Evolutionary conservation across 2,113 vertebrate species (phyloP).

Genomic region (Sorex fumeus): DNA sequence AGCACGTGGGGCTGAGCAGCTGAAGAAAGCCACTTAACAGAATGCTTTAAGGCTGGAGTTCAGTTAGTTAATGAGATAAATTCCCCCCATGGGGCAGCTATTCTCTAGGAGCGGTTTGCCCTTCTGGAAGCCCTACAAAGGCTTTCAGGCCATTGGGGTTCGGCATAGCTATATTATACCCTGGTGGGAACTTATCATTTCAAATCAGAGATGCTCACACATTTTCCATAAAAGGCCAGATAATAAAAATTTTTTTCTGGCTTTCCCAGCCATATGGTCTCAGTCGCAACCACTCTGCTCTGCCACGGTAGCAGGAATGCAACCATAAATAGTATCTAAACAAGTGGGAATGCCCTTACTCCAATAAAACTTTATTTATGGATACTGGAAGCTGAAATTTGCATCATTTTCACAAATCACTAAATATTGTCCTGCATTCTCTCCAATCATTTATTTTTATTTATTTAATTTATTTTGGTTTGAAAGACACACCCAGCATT

Average conservation of each 20-base stretch:
- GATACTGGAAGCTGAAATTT: not conserved
- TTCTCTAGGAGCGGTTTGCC: not conserved
- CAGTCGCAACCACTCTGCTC: not conserved
- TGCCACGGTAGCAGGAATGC: not conserved
- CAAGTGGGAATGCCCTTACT: not conserved
- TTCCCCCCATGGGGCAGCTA: not conserved
- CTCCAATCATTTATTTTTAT: not conserved
- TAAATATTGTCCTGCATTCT: not conserved
- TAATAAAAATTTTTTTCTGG: slow-evolving; percentile 8
- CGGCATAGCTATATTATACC: not conserved
- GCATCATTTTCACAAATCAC: not conserved
- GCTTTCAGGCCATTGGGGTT: not conserved
- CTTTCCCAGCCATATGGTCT: slow-evolving; percentile 1
- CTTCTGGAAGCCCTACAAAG: not conserved
- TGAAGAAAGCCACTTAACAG: slow-evolving; percentile 51
- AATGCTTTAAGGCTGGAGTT: slow-evolving; percentile 25
- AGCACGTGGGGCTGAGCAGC: not conserved
- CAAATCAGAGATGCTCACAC: slow-evolving; percentile 45
- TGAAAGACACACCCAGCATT: too few species aligned
- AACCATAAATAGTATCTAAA: not conserved
- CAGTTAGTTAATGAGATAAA: slow-evolving; percentile 32
- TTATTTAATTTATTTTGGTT: too few species aligned
- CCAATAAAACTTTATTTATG: slow-evolving; percentile 56
- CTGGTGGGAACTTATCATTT: slow-evolving; percentile 37
- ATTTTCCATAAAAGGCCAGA: slow-evolving; percentile 1